A percentile compares a stretch with the other conserved stretches of the same genome.
phyloP scores from a whole-genome alignment of 2,113 vertebrate genomes.

The Dissostichus mawsoni region DNA sequence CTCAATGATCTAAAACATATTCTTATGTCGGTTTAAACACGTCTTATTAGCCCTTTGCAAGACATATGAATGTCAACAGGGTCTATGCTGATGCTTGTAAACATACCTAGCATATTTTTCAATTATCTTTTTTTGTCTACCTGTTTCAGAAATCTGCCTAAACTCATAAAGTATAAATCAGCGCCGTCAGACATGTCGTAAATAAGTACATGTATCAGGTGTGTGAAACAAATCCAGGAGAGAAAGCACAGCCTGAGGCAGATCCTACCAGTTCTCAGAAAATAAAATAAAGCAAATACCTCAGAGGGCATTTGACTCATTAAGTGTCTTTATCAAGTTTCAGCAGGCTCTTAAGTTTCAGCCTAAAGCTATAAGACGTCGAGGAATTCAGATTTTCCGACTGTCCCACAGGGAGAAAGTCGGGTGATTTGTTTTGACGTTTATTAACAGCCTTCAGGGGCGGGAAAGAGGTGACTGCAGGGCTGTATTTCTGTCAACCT shows the following conservation, averaged over 20 bases:
- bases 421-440: conserved; percentile 52
- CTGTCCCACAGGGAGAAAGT: conserved; percentile 30
- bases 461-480: conserved; percentile 38
- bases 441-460: conserved; percentile 42
- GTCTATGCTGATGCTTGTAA: not conserved
- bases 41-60: too few species aligned
- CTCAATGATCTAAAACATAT: too few species aligned
- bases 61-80: not conserved
- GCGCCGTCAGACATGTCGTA: not conserved
- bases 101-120: not conserved
- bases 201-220: not conserved
- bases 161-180: conserved; percentile 7
- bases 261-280: conserved; percentile 14
- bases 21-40: too few species aligned
- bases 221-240: too few species aligned
- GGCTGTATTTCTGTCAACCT: conserved; percentile 59
- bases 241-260: not conserved
- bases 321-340: conserved; percentile 52
- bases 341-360: conserved; percentile 40
- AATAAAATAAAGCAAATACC: conserved; percentile 31
- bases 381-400: conserved; percentile 33
- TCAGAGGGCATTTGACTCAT: conserved; percentile 28
- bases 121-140: not conserved
- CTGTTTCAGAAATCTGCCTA: not conserved
- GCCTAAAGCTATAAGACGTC: conserved; percentile 1